phyloP scores from a whole-genome alignment of 2,113 vertebrate genomes.

The Rhinopomastus cyanomelas region DNA sequence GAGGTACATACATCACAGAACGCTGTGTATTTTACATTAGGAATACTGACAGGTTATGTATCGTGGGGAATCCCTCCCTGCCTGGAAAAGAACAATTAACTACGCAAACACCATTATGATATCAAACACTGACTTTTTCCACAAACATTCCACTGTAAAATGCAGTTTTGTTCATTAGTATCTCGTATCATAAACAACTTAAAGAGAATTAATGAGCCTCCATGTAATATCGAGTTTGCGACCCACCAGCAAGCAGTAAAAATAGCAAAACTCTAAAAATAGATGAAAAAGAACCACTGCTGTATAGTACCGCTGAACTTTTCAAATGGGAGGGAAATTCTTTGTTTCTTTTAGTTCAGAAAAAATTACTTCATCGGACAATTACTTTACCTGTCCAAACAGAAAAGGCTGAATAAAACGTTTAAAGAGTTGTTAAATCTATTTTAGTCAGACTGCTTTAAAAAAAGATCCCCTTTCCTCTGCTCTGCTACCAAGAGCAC shows the following conservation, averaged over 20 bases:
- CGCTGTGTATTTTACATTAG: background rate
- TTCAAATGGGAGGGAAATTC: background rate
- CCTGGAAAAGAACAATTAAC: background rate
- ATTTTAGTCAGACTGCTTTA: background rate
- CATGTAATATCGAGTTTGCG: background rate
- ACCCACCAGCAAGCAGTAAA: background rate
- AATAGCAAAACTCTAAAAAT: slow-evolving; percentile 1
- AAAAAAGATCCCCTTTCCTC: background rate
- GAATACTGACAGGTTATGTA: background rate
- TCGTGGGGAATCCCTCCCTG: background rate
- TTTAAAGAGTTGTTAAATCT: background rate
- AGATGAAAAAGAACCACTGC: background rate
- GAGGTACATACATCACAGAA: background rate
- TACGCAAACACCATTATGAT: background rate
- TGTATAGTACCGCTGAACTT: background rate
- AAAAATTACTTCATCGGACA: background rate
- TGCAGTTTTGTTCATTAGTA: background rate
- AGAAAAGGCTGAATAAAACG: background rate
- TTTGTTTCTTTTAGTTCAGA: background rate
- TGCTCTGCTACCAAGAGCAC: background rate
- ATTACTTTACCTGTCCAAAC: slow-evolving; percentile 1
- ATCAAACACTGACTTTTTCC: background rate
- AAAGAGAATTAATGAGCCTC: background rate
- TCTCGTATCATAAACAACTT: background rate
- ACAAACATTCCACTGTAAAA: background rate